Evolutionary conservation across 1,140 invertebrate species (phyloP).

Genomic region (Philotrypesis tridentata): DNA sequence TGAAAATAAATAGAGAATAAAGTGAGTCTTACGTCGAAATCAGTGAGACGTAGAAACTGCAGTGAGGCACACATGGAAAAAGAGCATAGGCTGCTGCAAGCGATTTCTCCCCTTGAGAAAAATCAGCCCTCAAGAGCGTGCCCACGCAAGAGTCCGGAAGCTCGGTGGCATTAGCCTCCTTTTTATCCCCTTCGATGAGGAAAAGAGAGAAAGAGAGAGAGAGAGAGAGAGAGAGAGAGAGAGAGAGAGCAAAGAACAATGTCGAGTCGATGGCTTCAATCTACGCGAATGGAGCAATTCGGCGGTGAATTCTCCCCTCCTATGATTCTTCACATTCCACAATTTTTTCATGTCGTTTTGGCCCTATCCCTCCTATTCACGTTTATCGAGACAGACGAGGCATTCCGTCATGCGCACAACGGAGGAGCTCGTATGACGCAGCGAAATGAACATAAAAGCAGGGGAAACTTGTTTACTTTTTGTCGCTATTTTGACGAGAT

Average conservation of each 20-base stretch:
- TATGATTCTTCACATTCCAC: conserved; percentile 8
- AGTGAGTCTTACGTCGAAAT: too few species aligned
- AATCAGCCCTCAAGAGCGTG: neutral
- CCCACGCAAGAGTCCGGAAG: neutral
- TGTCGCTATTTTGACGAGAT: neutral
- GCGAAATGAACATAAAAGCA: neutral
- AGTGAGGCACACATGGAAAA: neutral
- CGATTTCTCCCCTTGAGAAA: neutral
- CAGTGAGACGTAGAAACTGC: neutral
- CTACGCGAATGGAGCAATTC: conserved; percentile 6
- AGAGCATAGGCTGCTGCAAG: neutral
- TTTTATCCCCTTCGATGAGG: neutral
- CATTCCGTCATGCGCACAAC: conserved; percentile 8
- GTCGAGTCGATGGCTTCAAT: conserved; percentile 4
- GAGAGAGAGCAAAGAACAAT: neutral
- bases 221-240: too few species aligned
- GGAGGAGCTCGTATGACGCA: neutral
- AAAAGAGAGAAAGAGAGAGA: neutral
- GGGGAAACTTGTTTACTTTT: neutral
- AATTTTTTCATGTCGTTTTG: neutral
- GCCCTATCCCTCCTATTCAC: neutral
- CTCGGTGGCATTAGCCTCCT: neutral
- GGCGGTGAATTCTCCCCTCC: neutral
- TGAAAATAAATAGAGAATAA: too few species aligned
- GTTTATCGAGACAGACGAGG: too few species aligned